Conservation (phyloP, 2,888 invertebrate species). For the Willowsia nigromaculata region DNA sequence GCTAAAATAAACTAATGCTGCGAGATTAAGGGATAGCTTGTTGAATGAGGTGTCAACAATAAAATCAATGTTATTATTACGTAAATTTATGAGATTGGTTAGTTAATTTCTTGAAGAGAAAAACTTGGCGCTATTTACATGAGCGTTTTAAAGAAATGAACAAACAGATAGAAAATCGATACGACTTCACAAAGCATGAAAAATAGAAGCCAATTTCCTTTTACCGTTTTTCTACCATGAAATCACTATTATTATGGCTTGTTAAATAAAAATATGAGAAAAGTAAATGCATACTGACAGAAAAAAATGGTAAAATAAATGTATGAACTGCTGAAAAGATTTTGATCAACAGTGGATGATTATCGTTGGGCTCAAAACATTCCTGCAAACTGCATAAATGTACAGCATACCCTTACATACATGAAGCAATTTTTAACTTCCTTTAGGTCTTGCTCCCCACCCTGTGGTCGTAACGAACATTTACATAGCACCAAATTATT, state of each 20-base stretch:
- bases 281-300: neutral
- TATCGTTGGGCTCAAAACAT: neutral
- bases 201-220: neutral
- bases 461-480: neutral
- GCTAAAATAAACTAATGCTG: neutral
- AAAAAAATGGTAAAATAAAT: neutral
- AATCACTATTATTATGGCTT: slow-evolving; percentile 15
- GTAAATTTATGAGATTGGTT: slow-evolving; percentile 62
- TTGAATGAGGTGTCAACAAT: slow-evolving; percentile 66
- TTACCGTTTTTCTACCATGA: neutral
- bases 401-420: neutral
- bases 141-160: neutral
- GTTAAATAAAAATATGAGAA: slow-evolving; percentile 25
- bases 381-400: neutral
- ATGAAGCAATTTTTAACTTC: neutral
- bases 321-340: slow-evolving; percentile 27
- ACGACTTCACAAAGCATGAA: neutral
- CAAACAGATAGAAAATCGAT: neutral
- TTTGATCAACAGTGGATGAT: neutral
- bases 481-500: neutral
- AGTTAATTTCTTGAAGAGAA: slow-evolving; percentile 47
- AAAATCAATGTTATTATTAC: slow-evolving; percentile 67
- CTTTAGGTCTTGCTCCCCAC: neutral
- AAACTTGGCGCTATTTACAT: neutral
- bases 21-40: slow-evolving; percentile 13